A percentile compares a stretch with the other conserved stretches of the same genome.
Conservation (phyloP, 2,888 invertebrate genomes). For the Leptopilina myrica region DNA sequence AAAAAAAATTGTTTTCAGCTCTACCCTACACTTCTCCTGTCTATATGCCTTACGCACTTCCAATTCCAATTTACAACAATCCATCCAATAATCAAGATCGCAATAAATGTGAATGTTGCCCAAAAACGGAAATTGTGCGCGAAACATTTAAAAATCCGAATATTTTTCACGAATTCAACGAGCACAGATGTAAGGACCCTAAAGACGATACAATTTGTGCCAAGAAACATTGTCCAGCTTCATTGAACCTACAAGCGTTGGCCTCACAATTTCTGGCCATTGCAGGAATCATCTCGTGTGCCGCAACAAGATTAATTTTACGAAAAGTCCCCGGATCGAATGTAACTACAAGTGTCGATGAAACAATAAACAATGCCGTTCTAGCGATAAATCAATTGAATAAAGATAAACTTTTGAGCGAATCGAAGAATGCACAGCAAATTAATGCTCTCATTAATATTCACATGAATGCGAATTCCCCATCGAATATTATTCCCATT, state of each 20-base stretch:
- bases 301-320: constrained; percentile 67
- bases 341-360: constrained; percentile 64
- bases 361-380: constrained; percentile 67
- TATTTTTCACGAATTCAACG: not conserved
- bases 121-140: constrained; percentile 1
- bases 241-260: constrained; percentile 70
- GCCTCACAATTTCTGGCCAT: constrained; percentile 70
- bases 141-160: not conserved
- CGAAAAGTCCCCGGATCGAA: constrained; percentile 69
- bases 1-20: not conserved
- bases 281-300: constrained; percentile 69
- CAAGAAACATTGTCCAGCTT: constrained; percentile 67
- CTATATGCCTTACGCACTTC: constrained; percentile 29
- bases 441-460: constrained; percentile 70
- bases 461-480: constrained; percentile 68
- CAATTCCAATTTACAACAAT: constrained; percentile 34
- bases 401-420: constrained; percentile 69
- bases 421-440: constrained; percentile 67
- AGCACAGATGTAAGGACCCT: constrained; percentile 45
- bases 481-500: constrained; percentile 66
- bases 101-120: constrained; percentile 30
- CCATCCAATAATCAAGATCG: not conserved
- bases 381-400: constrained; percentile 59
- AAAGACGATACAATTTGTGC: constrained; percentile 52
- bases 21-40: not conserved